These are phyloP conservation scores for Liopterus haemorrhoidalis DNA, from an alignment of 2,888 invertebrate species.

Conservation along the genomic window DNA sequence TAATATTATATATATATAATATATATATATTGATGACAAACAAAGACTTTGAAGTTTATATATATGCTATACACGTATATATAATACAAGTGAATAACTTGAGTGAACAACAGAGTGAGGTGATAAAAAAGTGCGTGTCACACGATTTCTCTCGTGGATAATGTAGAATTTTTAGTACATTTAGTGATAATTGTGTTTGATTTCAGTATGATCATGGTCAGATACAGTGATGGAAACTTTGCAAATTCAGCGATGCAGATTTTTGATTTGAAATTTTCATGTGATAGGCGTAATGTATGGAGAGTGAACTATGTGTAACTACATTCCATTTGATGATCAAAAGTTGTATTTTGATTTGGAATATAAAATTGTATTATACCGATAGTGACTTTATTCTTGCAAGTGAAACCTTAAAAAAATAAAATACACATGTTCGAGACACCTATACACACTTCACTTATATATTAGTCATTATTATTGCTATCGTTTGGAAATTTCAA, in stretches of 20 bases:
- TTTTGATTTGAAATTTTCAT: slow-evolving; percentile 24
- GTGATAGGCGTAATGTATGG: slow-evolving; percentile 9
- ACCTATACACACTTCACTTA: too few species aligned
- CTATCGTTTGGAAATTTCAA: slow-evolving; percentile 24
- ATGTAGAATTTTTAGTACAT: slow-evolving; percentile 35
- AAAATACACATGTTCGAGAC: too few species aligned
- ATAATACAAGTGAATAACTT: slow-evolving; percentile 19
- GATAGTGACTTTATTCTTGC: slow-evolving; percentile 23
- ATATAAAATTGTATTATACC: slow-evolving; percentile 23
- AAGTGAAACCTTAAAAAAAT: slow-evolving; percentile 4
- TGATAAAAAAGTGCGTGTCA: slow-evolving; percentile 42
- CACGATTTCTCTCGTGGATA: slow-evolving; percentile 35
- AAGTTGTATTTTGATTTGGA: slow-evolving; percentile 20
- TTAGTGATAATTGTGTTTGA: slow-evolving; percentile 43
- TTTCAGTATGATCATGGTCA: slow-evolving; percentile 11
- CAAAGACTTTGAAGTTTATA: slow-evolving; percentile 40
- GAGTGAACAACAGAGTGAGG: slow-evolving; percentile 39
- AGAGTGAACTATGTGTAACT: slow-evolving; percentile 14
- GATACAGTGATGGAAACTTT: not conserved
- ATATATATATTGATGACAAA: slow-evolving; percentile 37
- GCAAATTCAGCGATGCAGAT: slow-evolving; percentile 20
- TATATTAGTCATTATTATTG: too few species aligned
- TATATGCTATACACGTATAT: slow-evolving; percentile 17
- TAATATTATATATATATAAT: slow-evolving; percentile 38
- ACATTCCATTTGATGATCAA: slow-evolving; percentile 21